Evolutionary conservation across 1,140 invertebrate species (phyloP).

Genomic region (Harlomillsia oculata): DNA sequence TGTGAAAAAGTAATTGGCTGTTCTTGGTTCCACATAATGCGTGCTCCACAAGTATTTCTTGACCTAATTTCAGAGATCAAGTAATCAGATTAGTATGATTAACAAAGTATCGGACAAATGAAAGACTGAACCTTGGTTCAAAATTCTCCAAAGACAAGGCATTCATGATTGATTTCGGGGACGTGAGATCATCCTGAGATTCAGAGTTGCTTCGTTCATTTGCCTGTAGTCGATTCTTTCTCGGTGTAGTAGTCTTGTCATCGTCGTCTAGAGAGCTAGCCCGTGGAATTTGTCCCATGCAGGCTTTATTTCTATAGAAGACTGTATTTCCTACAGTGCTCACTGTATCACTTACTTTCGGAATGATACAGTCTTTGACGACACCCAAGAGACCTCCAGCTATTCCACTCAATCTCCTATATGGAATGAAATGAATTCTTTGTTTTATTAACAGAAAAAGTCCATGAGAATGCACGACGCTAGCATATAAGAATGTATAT

Average conservation of each 20-base stretch:
- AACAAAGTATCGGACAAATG: not conserved
- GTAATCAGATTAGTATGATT: not conserved
- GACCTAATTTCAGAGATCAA: conserved; percentile 44
- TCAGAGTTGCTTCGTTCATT: conserved; percentile 1
- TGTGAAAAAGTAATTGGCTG: conserved; percentile 56
- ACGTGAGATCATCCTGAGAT: conserved; percentile 11
- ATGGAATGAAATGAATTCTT: too few relatives aligned
- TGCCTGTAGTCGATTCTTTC: not conserved
- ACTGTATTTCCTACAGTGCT: conserved; percentile 28
- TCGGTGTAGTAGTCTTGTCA: not conserved
- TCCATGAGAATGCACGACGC: too few relatives aligned
- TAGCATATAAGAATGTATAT: too few relatives aligned
- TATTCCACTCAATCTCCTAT: conserved; percentile 59
- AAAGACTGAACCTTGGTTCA: conserved; percentile 27
- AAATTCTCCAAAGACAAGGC: conserved; percentile 31
- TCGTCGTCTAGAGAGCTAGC: not conserved
- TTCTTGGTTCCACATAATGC: conserved; percentile 64
- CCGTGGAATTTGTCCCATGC: not conserved
- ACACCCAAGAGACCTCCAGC: conserved; percentile 57
- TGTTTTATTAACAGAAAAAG: too few relatives aligned
- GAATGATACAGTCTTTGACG: conserved; percentile 53
- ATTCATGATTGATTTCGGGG: conserved; percentile 24
- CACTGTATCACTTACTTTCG: conserved; percentile 24
- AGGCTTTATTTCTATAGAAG: conserved; percentile 10
- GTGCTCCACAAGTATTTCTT: conserved; percentile 59